Conservation (phyloP, 2,113 vertebrate species). For the Corvus hawaiiensis region DNA sequence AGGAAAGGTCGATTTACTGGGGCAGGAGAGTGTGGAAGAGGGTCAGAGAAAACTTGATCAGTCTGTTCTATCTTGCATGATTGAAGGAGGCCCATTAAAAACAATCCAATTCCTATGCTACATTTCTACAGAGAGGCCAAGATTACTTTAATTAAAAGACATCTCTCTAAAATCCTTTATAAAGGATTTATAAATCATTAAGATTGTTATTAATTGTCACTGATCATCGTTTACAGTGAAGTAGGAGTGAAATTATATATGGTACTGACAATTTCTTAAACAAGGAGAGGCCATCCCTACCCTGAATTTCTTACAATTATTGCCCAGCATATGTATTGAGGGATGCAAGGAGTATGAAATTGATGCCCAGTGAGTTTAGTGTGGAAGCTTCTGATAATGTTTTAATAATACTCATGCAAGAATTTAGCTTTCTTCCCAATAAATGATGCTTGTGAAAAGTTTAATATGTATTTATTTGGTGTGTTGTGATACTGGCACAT, state of each 20-base stretch:
- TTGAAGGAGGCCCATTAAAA: not conserved
- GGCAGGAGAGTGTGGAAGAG: not conserved
- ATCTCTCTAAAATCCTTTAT: not conserved
- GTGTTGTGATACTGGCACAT: not conserved
- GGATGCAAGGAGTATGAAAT: not conserved
- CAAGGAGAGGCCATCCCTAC: not conserved
- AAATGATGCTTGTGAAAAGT: not conserved
- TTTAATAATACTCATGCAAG: not conserved
- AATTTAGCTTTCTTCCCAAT: not conserved
- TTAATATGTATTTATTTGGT: slow-evolving; percentile 22
- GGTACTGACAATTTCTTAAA: not conserved
- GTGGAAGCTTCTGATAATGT: not conserved
- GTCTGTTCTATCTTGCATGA: not conserved
- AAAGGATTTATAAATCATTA: not conserved
- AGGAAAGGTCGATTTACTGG: not conserved
- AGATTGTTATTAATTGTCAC: not conserved
- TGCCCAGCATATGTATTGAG: not conserved
- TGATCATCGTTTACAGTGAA: not conserved
- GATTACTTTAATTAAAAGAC: not conserved
- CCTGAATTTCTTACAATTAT: not conserved
- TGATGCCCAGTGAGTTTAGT: not conserved
- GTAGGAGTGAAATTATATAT: not conserved
- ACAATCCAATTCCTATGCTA: not conserved
- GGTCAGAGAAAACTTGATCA: not conserved
- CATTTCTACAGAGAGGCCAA: not conserved